Evolutionary conservation across 2,797 vertebrate species (phyloP).

Genomic region (Sorex maritimensis): DNA sequence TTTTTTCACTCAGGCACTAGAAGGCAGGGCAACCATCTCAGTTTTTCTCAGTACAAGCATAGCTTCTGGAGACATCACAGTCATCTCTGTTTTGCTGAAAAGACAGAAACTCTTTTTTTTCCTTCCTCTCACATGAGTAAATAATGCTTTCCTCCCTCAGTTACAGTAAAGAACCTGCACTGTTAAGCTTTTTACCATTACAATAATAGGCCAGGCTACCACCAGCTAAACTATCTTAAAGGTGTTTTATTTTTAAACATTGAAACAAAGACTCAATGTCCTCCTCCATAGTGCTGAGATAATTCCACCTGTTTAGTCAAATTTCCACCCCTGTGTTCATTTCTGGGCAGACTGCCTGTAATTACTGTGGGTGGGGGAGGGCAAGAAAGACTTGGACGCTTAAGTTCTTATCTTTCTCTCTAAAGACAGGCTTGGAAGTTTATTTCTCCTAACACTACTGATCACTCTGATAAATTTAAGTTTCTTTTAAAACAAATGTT

Average conservation of each 20-base stretch:
- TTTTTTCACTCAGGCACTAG: not conserved
- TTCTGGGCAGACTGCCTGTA: not conserved
- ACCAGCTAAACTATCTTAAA: not conserved
- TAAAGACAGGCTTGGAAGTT: not conserved
- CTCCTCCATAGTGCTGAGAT: not conserved
- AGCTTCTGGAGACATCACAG: not conserved
- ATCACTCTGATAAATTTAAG: not conserved
- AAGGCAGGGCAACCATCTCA: not conserved
- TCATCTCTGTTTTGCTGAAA: not conserved
- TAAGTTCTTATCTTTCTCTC: not conserved
- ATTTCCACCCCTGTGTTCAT: not conserved
- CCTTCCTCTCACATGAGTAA: not conserved
- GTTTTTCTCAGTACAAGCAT: no score
- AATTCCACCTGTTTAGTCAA: not conserved
- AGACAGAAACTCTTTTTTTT: not conserved
- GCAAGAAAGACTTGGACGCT: not conserved
- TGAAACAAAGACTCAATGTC: not conserved
- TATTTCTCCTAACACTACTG: not conserved
- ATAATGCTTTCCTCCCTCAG: not conserved
- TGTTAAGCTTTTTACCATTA: not conserved
- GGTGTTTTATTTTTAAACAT: not conserved
- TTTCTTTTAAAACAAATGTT: conserved; percentile 23
- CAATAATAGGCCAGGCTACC: not conserved
- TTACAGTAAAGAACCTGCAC: no score
- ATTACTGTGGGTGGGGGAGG: no score